A percentile compares a stretch with the other conserved stretches of the same genome.
Conservation (phyloP, 1,140 invertebrate species). For the Drosophila tropicalis region DNA sequence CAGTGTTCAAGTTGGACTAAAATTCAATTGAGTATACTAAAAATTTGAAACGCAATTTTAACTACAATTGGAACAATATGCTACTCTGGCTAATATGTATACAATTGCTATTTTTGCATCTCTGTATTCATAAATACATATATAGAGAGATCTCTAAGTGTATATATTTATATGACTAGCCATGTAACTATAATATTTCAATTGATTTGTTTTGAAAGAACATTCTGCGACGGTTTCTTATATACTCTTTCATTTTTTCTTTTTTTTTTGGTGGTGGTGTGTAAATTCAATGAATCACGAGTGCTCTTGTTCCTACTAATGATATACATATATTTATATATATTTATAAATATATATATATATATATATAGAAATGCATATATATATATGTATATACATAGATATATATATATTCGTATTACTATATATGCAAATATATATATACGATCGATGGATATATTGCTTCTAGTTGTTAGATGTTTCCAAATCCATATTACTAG, state of each 20-base stretch:
- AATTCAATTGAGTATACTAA: conserved; percentile 19
- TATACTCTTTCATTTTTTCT: background rate
- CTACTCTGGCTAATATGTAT: conserved; percentile 33
- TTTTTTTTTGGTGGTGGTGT: conserved; percentile 26
- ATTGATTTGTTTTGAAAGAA: conserved; percentile 22
- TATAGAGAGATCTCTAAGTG: background rate
- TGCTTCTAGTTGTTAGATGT: conserved; percentile 56
- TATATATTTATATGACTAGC: background rate
- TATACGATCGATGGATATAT: conserved; percentile 44
- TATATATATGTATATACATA: conserved; percentile 28
- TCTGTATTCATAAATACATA: background rate
- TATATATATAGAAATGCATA: conserved; percentile 8
- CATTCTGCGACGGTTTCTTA: conserved; percentile 30
- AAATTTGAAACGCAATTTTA: conserved; percentile 42
- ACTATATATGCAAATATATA: conserved; percentile 30
- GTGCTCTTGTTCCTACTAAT: conserved; percentile 18
- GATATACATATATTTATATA: conserved; percentile 28
- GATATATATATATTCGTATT: conserved; percentile 11
- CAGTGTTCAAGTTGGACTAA: conserved; percentile 47
- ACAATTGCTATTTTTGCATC: conserved; percentile 29
- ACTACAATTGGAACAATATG: conserved; percentile 49
- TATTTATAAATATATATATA: conserved; percentile 20
- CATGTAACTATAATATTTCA: conserved; percentile 16
- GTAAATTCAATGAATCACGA: conserved; percentile 65
- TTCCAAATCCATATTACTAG: conserved; percentile 55